Evolutionary conservation across 2,113 vertebrate genomes (phyloP).

Genomic region (Nothoprocta perdicaria): DNA sequence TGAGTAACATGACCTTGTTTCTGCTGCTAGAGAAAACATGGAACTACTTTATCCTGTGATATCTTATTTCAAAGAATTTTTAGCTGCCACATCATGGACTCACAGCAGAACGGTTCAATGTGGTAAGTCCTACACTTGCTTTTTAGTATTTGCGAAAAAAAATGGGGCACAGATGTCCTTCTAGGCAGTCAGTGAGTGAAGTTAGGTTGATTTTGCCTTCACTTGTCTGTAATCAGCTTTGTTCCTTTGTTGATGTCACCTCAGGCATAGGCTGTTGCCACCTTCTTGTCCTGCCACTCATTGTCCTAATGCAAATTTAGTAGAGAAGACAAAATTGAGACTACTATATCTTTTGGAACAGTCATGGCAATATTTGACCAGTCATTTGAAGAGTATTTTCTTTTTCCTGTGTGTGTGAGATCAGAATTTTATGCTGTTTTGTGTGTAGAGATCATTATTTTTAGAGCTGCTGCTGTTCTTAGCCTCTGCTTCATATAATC

Average conservation of each 20-base stretch:
- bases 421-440: conserved; percentile 19
- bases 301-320: neutral
- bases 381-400: neutral
- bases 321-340: neutral
- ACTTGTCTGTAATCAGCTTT: conserved; percentile 43
- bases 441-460: conserved; percentile 60
- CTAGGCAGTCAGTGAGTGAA: neutral
- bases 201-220: conserved; percentile 39
- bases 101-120: neutral
- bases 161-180: neutral
- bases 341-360: neutral
- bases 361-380: neutral
- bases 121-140: neutral
- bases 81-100: neutral
- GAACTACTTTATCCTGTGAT: neutral
- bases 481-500: conserved; percentile 64
- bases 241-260: neutral
- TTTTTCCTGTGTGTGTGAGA: conserved; percentile 32
- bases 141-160: neutral
- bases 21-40: neutral
- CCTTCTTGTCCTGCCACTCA: neutral
- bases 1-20: neutral
- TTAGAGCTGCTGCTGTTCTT: conserved; percentile 62
- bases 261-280: neutral
- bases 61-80: neutral